A percentile compares a stretch with the other conserved stretches of the same genome.
Conservation (phyloP, 2,113 vertebrate genomes). For the Apteryx owenii region DNA sequence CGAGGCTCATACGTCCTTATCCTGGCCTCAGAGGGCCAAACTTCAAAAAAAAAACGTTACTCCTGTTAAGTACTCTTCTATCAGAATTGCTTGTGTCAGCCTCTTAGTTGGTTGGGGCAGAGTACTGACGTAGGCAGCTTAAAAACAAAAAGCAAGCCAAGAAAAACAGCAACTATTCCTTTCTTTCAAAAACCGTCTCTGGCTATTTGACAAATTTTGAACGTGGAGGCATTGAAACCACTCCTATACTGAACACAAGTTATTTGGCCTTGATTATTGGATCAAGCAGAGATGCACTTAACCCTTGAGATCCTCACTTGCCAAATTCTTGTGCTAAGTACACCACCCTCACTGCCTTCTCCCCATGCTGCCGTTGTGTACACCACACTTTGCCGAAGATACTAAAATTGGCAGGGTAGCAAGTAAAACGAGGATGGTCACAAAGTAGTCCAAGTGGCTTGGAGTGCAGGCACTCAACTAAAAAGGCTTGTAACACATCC, state of each 20-base stretch:
- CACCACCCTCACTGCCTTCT: rapidly evolving
- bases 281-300: not conserved
- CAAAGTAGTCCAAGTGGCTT: not conserved
- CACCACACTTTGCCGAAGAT: not conserved
- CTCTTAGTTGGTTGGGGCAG: not conserved
- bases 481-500: not conserved
- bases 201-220: not conserved
- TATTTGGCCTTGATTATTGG: not conserved
- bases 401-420: not conserved
- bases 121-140: not conserved
- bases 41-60: not conserved
- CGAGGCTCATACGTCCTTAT: not conserved
- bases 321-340: rapidly evolving
- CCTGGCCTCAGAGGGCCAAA: not conserved
- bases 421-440: not conserved
- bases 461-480: not conserved
- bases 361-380: not conserved
- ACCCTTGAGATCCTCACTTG: rapidly evolving
- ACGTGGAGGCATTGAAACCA: not conserved
- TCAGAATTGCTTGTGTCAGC: rapidly evolving
- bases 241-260: not conserved
- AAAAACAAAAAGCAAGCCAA: not conserved
- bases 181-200: not conserved
- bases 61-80: not conserved
- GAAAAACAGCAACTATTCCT: not conserved